Base-by-base conservation (phyloP, 92 coral and sea anemone genomes). In the Parazoanthus swiftii region DNA sequence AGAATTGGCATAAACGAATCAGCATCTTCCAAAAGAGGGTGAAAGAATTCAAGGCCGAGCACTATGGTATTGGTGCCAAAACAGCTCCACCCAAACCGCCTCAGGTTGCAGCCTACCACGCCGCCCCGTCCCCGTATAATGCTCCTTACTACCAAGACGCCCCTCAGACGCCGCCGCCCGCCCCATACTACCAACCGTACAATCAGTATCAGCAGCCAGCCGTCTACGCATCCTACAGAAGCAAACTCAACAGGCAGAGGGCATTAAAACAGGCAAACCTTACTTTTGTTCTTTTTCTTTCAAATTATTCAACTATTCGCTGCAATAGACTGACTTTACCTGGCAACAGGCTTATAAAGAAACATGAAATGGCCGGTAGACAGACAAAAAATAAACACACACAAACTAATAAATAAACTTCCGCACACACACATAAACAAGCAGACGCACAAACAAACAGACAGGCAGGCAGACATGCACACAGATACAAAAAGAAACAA, bases 1-100 rank as follows among this genome's bases (percentile, higher is more conserved):
- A 95, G 79, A 95, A 95, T 90, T 95, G 94, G 91, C 95, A 95
- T 89, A 89, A 90, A 38, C 85, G 98, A 36, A 84, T 84, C 16
- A 48, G 79, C 46, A 84, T 84, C 48, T 84, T 84, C 48, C 87
- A 84, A 11, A 20, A 84, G 87, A 84, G 87, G 33, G 89, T 95
- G 23, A 90, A 90, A 37, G 98, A 93, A 59, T 95, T 91, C 91
- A 93, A 94, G 76, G 80, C 68, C 3, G 86, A 95, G 68, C 92
- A 76, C 6, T 86, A 89, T 75, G 76, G 85, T 33, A 71, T 65
- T n/a, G 91, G 85, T 21, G 79, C 86, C 20, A 84, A 85, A 21
- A 81, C 91, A 33, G 71, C 74, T 54, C 85, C 93, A 16, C 87
- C 91, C 29, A 85, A 86, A 11, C 91, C 93, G 16, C 59, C 59